These are phyloP conservation scores for Hylyphantes graminicola DNA, from an alignment of 1,140 invertebrate genomes.

Conservation along the genomic window DNA sequence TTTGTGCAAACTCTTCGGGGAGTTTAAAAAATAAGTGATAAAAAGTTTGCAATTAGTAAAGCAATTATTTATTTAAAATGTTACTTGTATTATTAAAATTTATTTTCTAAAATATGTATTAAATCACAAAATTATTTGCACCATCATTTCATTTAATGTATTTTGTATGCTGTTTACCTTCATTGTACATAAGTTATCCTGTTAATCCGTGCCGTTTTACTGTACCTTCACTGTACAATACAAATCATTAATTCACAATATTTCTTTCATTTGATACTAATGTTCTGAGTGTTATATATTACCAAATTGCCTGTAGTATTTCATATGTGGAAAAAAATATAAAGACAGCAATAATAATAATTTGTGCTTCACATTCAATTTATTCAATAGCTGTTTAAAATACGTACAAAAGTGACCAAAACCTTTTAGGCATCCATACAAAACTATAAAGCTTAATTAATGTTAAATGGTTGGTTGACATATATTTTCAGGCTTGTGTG, in stretches of 20 bases:
- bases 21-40: not conserved
- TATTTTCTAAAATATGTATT: slow-evolving; percentile 3
- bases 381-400: slow-evolving; percentile 5
- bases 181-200: slow-evolving; percentile 21
- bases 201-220: slow-evolving; percentile 30
- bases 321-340: not conserved
- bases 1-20: slow-evolving; percentile 1
- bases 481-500: too few species aligned
- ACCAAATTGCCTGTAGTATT: slow-evolving; percentile 7
- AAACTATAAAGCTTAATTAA: too few species aligned
- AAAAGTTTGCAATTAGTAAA: slow-evolving; percentile 2
- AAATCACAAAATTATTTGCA: not conserved
- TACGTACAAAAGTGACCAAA: not conserved
- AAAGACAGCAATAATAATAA: slow-evolving; percentile 3
- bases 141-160: slow-evolving; percentile 13
- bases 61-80: not conserved
- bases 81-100: slow-evolving; percentile 18
- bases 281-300: slow-evolving; percentile 6
- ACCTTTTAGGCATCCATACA: not conserved
- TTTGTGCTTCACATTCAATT: not conserved
- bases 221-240: slow-evolving; percentile 15
- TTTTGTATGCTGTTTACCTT: slow-evolving; percentile 29
- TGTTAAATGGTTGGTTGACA: too few species aligned
- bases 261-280: slow-evolving; percentile 1
- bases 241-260: slow-evolving; percentile 12